These are phyloP conservation scores for Leptobrachium leishanense DNA, from an alignment of 2,113 vertebrate genomes.

Conservation along the genomic window DNA sequence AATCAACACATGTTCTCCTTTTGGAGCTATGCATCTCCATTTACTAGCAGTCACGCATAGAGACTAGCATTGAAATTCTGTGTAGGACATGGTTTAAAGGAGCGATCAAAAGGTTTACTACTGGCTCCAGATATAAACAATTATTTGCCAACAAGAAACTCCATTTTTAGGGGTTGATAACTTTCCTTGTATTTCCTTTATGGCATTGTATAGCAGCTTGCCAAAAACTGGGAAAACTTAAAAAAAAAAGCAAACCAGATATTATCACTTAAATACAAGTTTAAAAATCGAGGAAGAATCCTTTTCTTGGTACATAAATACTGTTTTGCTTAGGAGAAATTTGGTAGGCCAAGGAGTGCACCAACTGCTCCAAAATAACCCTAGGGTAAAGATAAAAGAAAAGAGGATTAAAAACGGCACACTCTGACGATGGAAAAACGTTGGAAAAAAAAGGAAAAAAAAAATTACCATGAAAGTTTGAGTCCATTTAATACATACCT, in stretches of 20 bases:
- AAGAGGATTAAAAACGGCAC: not conserved
- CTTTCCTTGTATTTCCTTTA: constrained; percentile 32
- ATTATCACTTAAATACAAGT: constrained; percentile 45
- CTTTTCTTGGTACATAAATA: constrained; percentile 52
- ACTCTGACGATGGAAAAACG: not conserved
- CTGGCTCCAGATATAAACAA: constrained; percentile 54
- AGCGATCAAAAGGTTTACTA: not conserved
- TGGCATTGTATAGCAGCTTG: constrained; percentile 59
- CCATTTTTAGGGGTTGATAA: not conserved
- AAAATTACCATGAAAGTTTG: too few species aligned
- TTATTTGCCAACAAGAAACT: constrained; percentile 20
- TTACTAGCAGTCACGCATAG: not conserved
- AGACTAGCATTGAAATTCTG: not conserved
- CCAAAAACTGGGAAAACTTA: constrained; percentile 48
- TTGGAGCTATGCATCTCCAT: too few species aligned
- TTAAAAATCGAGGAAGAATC: constrained; percentile 23
- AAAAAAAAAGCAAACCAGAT: too few species aligned
- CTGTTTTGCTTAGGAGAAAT: constrained; percentile 72
- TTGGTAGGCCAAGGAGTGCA: constrained; percentile 77
- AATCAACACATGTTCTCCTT: too few species aligned
- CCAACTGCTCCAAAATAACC: constrained; percentile 82
- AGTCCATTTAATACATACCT: constrained; percentile 61
- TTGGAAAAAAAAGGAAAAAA: not conserved
- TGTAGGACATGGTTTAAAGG: not conserved
- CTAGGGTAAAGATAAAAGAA: constrained; percentile 55